Conservation (phyloP, 2,888 invertebrate species). For the Macrosoma leucophasiata region DNA sequence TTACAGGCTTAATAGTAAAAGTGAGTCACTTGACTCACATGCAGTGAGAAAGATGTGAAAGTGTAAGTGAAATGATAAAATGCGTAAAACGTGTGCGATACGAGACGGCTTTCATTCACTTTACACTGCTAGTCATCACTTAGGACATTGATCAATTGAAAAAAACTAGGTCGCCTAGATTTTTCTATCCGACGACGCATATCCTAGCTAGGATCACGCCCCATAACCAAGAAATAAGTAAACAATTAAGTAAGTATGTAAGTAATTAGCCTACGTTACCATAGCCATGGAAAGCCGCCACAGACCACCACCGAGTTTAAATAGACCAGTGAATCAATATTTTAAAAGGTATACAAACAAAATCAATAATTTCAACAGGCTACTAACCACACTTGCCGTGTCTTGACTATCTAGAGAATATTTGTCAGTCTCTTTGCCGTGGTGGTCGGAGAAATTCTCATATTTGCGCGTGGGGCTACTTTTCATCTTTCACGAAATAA, state of each 20-base stretch:
- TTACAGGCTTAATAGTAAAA: slow-evolving; percentile 24
- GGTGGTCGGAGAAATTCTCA: slow-evolving; percentile 68
- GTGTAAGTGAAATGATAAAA: slow-evolving; percentile 20
- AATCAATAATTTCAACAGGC: slow-evolving; percentile 63
- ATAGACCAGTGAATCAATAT: slow-evolving; percentile 54
- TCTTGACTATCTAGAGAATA: slow-evolving; percentile 71
- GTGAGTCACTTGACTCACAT: slow-evolving; percentile 21
- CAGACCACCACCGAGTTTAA: slow-evolving; percentile 34
- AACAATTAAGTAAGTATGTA: no score
- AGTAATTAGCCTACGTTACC: no score
- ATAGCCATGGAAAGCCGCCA: slow-evolving; percentile 15
- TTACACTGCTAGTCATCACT: background rate
- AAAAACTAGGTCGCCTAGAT: background rate
- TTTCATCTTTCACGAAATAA: slow-evolving; percentile 68
- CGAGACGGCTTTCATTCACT: background rate
- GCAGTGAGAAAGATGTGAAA: slow-evolving; percentile 21
- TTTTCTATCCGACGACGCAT: no score
- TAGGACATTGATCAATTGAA: background rate
- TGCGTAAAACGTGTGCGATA: slow-evolving; percentile 8
- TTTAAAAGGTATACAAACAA: slow-evolving; percentile 58
- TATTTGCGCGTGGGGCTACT: slow-evolving; percentile 70
- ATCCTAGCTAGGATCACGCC: no score
- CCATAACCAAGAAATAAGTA: no score
- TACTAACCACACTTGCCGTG: slow-evolving; percentile 71
- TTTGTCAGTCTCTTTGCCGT: slow-evolving; percentile 67